Evolutionary conservation across 1,140 invertebrate genomes (phyloP).

Genomic region (Diploscapter pachys): DNA sequence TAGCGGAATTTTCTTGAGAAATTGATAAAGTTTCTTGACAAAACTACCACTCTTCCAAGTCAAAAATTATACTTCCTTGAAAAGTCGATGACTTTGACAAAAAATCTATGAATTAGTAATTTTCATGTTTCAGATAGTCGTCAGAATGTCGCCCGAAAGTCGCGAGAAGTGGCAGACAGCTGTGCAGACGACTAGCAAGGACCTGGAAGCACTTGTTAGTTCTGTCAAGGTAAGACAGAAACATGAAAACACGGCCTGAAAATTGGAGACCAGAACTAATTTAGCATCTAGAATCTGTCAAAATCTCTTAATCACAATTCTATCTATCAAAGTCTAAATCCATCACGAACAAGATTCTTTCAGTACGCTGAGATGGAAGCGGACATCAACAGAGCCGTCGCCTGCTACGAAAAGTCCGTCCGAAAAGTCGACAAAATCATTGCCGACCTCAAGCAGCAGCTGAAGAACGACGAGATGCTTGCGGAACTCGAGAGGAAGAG

Average conservation of each 20-base stretch:
- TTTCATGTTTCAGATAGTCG: not conserved
- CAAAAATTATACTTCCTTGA: no score
- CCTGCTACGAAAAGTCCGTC: constrained; percentile 23
- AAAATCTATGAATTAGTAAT: no score
- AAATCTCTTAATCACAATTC: no score
- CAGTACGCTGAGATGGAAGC: not conserved
- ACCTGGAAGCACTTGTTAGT: constrained; percentile 18
- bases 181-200: constrained; percentile 2
- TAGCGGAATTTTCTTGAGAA: no score
- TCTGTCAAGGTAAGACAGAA: constrained; percentile 6
- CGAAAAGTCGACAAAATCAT: constrained; percentile 18
- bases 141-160: constrained; percentile 17
- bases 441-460: constrained; percentile 65
- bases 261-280: not conserved
- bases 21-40: no score
- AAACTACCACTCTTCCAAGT: no score
- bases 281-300: no score
- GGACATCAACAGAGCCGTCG: constrained; percentile 24
- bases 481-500: constrained; percentile 26
- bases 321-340: no score
- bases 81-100: no score
- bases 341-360: no score
- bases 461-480: constrained; percentile 70
- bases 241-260: constrained; percentile 2
- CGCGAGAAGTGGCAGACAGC: constrained; percentile 19